Conservation (phyloP, 2,797 vertebrate genomes). For the Arctocebus calabarensis region DNA sequence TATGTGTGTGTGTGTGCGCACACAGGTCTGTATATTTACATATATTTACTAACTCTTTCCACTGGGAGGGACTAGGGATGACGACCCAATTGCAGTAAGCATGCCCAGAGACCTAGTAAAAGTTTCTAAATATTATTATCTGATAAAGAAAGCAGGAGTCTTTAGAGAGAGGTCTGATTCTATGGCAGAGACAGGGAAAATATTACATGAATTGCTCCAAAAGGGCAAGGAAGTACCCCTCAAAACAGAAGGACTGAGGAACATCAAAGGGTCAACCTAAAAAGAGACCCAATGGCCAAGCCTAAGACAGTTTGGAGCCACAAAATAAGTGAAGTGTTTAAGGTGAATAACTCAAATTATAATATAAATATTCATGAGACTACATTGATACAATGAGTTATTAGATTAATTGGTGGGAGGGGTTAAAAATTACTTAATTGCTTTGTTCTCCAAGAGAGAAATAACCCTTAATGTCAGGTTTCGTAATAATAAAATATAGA, state of each 20-base stretch:
- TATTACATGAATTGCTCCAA: neutral
- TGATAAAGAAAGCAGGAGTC: neutral
- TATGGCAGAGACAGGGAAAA: neutral
- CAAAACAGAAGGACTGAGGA: neutral
- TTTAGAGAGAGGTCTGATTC: neutral
- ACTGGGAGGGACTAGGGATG: neutral
- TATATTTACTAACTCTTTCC: neutral
- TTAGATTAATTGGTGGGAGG: fast-evolving
- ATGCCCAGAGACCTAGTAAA: neutral
- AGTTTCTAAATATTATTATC: neutral
- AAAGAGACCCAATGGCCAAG: neutral
- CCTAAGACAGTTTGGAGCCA: neutral
- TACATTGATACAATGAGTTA: neutral
- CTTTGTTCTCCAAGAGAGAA: neutral
- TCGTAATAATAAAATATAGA: neutral
- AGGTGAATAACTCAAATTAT: neutral
- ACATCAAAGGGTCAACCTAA: neutral
- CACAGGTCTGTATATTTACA: neutral
- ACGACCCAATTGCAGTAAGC: neutral
- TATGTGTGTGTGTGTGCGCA: neutral
- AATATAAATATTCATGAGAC: neutral
- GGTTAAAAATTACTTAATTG: neutral
- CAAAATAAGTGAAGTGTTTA: neutral
- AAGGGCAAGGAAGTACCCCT: neutral
- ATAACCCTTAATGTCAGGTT: neutral